phyloP scores from a whole-genome alignment of 2,888 invertebrate species.

The Autographa gamma region DNA sequence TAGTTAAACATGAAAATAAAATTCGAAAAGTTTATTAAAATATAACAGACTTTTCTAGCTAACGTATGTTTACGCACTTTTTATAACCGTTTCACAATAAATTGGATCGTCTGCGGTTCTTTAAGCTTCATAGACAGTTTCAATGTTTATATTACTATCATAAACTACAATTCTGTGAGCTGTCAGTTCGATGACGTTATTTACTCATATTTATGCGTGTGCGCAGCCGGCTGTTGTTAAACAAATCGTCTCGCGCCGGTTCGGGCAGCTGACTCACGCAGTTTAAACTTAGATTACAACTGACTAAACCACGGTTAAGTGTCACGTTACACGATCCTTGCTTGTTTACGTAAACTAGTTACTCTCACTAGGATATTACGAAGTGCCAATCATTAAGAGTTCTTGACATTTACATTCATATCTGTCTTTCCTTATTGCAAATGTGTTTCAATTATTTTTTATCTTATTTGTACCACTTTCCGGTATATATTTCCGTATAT shows the following conservation, averaged over 20 bases:
- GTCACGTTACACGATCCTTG: slow-evolving; percentile 58
- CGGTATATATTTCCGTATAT: neutral
- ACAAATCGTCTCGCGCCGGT: slow-evolving; percentile 61
- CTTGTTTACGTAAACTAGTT: slow-evolving; percentile 31
- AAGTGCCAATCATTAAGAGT: slow-evolving; percentile 1
- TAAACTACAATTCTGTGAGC: slow-evolving; percentile 31
- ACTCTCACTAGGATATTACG: neutral
- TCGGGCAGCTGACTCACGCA: slow-evolving; percentile 67
- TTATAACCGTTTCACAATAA: too few species aligned
- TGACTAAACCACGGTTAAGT: slow-evolving; percentile 53
- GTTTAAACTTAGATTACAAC: slow-evolving; percentile 70
- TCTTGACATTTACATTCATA: neutral
- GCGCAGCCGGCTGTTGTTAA: slow-evolving; percentile 64
- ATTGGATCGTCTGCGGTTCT: neutral
- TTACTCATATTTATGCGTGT: slow-evolving; percentile 62
- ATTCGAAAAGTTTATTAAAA: too few species aligned
- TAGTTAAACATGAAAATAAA: too few species aligned
- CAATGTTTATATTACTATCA: slow-evolving; percentile 33
- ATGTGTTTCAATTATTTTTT: slow-evolving; percentile 1
- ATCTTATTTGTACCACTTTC: neutral
- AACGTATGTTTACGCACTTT: too few species aligned
- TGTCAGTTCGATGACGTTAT: slow-evolving; percentile 53
- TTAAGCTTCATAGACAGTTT: slow-evolving; percentile 1
- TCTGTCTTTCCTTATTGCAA: neutral
- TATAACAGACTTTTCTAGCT: too few species aligned